Evolutionary conservation across 1,140 invertebrate genomes (phyloP).

Genomic region (Andricus grossulariae): DNA sequence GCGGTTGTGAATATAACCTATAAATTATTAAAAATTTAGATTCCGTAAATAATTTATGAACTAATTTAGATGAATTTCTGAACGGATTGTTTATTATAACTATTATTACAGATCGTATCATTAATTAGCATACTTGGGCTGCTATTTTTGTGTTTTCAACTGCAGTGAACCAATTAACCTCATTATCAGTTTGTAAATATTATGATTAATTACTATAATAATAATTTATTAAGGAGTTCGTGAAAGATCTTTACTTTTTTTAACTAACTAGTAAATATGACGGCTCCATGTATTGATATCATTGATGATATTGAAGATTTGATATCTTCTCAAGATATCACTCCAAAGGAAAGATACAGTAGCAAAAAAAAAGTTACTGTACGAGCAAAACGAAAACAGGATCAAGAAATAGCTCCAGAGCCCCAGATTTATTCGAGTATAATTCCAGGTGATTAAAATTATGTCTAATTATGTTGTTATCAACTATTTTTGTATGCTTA

Average conservation of each 20-base stretch:
- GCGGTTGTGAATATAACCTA: too few species aligned
- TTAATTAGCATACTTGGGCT: too few species aligned
- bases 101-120: too few species aligned
- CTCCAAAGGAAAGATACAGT: constrained; percentile 83
- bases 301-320: constrained; percentile 89
- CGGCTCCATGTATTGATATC: constrained; percentile 79
- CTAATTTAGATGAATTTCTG: too few species aligned
- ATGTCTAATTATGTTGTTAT: constrained; percentile 55
- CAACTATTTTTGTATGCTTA: constrained; percentile 59
- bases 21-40: too few species aligned
- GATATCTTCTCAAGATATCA: constrained; percentile 85
- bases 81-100: too few species aligned
- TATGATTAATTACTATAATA: too few species aligned
- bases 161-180: too few species aligned
- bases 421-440: constrained; percentile 58
- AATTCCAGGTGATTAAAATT: constrained; percentile 48
- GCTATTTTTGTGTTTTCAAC: too few species aligned
- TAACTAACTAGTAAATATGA: constrained; percentile 68
- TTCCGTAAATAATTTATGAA: too few species aligned
- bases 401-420: constrained; percentile 50
- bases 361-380: constrained; percentile 82
- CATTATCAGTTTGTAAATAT: too few species aligned
- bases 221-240: too few species aligned
- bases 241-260: not conserved
- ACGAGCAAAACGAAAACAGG: constrained; percentile 75